Conservation (phyloP, 2,797 vertebrate genomes). For the Uromys caudimaculatus region DNA sequence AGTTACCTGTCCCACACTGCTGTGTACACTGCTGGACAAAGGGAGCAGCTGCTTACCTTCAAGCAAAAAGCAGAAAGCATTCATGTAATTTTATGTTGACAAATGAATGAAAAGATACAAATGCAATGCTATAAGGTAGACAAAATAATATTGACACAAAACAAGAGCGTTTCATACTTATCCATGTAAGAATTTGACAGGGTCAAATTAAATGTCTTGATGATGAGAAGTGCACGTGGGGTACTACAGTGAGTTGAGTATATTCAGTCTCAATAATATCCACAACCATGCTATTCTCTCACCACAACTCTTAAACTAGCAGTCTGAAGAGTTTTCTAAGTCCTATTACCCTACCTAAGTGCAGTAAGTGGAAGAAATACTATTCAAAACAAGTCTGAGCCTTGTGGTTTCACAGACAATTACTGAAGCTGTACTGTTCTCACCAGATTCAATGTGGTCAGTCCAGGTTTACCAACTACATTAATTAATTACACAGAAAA, state of each 20-base stretch:
- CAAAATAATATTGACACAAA: slow-evolving; percentile 53
- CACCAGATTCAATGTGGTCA: neutral
- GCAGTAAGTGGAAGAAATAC: neutral
- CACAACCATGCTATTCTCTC: neutral
- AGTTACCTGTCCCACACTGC: slow-evolving; percentile 92
- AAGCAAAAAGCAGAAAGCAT: slow-evolving; percentile 76
- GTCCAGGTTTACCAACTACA: slow-evolving; percentile 11
- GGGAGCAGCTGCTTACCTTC: slow-evolving; percentile 97
- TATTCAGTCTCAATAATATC: slow-evolving; percentile 43
- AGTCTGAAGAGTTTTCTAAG: slow-evolving; percentile 36
- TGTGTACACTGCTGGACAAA: slow-evolving; percentile 94
- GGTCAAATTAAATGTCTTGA: neutral
- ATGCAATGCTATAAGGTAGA: neutral
- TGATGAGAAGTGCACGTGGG: neutral
- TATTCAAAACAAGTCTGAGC: neutral
- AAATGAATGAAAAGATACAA: slow-evolving; percentile 74
- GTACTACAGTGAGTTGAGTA: slow-evolving; percentile 23
- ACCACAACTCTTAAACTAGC: neutral
- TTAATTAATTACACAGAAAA: slow-evolving; percentile 42
- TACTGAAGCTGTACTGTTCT: slow-evolving; percentile 11
- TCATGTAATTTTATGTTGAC: slow-evolving; percentile 54
- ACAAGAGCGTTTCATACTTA: neutral
- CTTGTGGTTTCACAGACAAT: slow-evolving; percentile 33
- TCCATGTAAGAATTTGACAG: slow-evolving; percentile 47
- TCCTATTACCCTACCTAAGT: neutral